Conservation (phyloP, 2,888 invertebrate species). For the Mythimna lalbum region DNA sequence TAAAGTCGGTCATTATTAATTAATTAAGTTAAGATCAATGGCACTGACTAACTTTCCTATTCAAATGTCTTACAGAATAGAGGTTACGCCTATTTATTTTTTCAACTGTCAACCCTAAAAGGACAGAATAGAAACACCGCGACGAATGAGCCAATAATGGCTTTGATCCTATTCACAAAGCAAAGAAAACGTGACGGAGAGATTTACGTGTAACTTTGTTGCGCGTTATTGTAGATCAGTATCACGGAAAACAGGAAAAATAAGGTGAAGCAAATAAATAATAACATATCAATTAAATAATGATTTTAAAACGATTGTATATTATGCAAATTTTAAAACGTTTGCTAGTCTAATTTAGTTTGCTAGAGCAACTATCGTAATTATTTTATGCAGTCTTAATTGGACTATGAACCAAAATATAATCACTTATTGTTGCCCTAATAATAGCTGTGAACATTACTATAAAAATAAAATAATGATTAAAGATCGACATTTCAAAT, state of each 20-base stretch:
- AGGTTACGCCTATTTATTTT: constrained; percentile 22
- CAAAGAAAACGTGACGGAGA: constrained; percentile 71
- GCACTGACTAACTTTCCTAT: constrained; percentile 22
- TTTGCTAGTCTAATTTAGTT: background rate
- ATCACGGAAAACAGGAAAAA: constrained; percentile 29
- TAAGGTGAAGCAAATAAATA: constrained; percentile 4
- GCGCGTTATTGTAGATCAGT: constrained; percentile 45
- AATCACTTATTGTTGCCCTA: background rate
- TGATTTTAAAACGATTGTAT: background rate
- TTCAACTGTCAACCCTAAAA: constrained; percentile 48
- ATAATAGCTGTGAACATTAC: background rate
- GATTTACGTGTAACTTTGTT: constrained; percentile 61
- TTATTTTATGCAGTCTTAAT: background rate
- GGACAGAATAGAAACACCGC: constrained; percentile 54
- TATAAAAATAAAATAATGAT: background rate
- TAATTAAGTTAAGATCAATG: constrained; percentile 36
- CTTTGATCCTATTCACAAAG: constrained; percentile 70
- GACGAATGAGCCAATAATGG: constrained; percentile 64
- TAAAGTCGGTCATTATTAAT: background rate
- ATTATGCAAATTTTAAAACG: constrained; percentile 1
- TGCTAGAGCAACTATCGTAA: background rate
- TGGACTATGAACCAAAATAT: background rate
- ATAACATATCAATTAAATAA: background rate
- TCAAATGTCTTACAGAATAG: constrained; percentile 27
- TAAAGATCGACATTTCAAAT: constrained; percentile 15